Evolutionary conservation across 2,113 vertebrate genomes (phyloP).

Genomic region (Scolopax mira): DNA sequence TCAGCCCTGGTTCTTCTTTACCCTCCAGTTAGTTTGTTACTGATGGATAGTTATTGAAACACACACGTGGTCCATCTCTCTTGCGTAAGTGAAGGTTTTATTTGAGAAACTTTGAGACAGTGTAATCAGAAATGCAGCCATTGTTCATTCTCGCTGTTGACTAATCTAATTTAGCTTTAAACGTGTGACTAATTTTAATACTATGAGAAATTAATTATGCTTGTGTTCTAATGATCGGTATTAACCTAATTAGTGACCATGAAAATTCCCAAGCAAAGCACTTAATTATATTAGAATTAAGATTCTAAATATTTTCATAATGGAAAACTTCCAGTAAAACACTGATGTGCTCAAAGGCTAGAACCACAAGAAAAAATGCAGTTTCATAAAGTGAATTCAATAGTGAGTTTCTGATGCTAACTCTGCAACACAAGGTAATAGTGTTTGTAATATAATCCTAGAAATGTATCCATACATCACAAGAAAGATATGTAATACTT

Average conservation of each 20-base stretch:
- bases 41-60: not conserved
- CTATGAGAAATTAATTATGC: not conserved
- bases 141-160: not conserved
- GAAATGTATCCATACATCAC: not conserved
- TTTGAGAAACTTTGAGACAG: not conserved
- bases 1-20: not conserved
- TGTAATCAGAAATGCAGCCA: not conserved
- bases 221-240: conserved; percentile 16
- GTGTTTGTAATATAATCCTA: not conserved
- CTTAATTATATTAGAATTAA: conserved; percentile 9
- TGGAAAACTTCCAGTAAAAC: not conserved
- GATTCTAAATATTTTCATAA: conserved; percentile 23
- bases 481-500: not conserved
- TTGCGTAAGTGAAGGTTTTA: not conserved
- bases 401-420: not conserved
- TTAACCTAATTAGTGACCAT: conserved; percentile 35
- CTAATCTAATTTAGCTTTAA: conserved; percentile 4
- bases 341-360: not conserved
- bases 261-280: conserved; percentile 4
- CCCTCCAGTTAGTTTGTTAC: not conserved
- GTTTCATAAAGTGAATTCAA: not conserved
- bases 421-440: not conserved
- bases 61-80: not conserved
- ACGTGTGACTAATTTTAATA: conserved; percentile 30
- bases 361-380: not conserved